A percentile compares a stretch with the other conserved stretches of the same genome.
Conservation (phyloP, 2,888 invertebrate genomes). For the Pyralis farinalis region DNA sequence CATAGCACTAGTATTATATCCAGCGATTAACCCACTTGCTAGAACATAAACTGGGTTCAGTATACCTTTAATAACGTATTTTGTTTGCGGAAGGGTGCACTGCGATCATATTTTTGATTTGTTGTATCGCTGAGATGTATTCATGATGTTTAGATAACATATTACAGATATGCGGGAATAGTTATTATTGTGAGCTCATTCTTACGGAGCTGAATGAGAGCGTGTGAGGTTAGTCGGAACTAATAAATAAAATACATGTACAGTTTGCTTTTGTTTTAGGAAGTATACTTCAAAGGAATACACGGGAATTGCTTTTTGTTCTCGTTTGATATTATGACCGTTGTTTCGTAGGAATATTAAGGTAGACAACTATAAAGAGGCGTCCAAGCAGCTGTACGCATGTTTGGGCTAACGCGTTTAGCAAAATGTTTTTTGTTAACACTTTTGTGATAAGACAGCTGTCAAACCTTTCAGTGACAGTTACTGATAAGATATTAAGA, state of each 20-base stretch:
- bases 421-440: too few species aligned
- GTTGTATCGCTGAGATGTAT: constrained; percentile 3
- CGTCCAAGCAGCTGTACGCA: too few species aligned
- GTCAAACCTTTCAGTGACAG: too few species aligned
- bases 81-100: constrained; percentile 48
- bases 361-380: too few species aligned
- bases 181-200: constrained; percentile 8
- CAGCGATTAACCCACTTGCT: constrained; percentile 62
- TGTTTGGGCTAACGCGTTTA: too few species aligned
- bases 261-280: not conserved
- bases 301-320: not conserved
- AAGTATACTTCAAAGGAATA: not conserved
- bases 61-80: constrained; percentile 35
- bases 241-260: not conserved
- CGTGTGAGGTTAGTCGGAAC: constrained; percentile 1
- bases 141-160: constrained; percentile 7
- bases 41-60: constrained; percentile 39
- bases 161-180: constrained; percentile 3
- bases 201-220: constrained; percentile 3
- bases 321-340: not conserved
- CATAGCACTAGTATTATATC: constrained; percentile 49
- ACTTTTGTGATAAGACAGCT: too few species aligned
- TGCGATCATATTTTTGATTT: constrained; percentile 10
- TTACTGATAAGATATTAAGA: too few species aligned
- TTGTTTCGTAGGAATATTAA: too few species aligned